Evolutionary conservation across 2,888 invertebrate genomes (phyloP), one percentile per base, ranked within the genome.

Genomic region (Marronus borbonicus): DNA sequence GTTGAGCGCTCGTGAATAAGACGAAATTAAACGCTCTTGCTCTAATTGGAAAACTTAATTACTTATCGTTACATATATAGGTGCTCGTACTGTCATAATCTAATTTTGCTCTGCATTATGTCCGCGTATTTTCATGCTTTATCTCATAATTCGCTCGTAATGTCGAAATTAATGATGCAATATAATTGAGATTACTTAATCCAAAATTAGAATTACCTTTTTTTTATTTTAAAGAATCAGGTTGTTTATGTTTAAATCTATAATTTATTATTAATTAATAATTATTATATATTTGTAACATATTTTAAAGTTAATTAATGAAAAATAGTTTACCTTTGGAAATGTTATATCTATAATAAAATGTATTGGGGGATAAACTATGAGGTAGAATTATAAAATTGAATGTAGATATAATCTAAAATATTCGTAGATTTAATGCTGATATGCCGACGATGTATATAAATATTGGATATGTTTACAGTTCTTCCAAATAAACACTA

Each of bases 1-100:
- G 36, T 17, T 14, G 58, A 44, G 58, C 60, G 44, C 44, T 58
- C 60, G 39, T 72, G 72, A 72, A 72, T 72, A 72, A 72, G 72
- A 44, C 72, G 58, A 60, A 72, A 72, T 72, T 72, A 72, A 72
- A 72, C 72, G 72, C 72, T 72, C 58, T 72, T 39, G 70, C 31
- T 55, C 72, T 76, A 76, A 76, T 76, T 76, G 76, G 76, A 76
- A 76, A 76, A 76, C 76, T 76, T 76, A 76, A 76, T 65, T 74
- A 60, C 24, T 58, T 76, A 66, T 66, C 76, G 66, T 76, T 52
- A 76, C 66, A 58, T 66, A 52, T 39, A 76, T 50, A 17, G 14
- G 50, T 65, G 17, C 39, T 58, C 14, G 50, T 65, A 36, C 39
- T 58, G 31, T 72, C 39, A 39, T 72, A 72, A 72, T 72, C 60